Conservation (phyloP, 64 coral and sea anemone genomes). For the Cladopsammia gracilis region DNA sequence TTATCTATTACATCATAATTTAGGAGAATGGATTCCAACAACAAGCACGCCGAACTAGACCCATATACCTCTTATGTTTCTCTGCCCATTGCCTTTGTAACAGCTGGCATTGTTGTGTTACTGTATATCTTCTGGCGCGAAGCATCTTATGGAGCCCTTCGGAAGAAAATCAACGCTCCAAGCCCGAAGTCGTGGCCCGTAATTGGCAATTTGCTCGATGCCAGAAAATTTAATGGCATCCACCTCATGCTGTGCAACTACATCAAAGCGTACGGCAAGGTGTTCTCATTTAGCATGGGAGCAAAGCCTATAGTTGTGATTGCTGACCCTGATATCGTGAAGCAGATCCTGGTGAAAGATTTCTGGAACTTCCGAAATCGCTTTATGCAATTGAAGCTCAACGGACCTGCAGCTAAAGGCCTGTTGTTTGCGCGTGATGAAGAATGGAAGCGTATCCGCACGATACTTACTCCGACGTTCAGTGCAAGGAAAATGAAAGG, state of each 20-base stretch:
- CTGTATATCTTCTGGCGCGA: neutral
- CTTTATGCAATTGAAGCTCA: neutral
- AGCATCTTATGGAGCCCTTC: neutral
- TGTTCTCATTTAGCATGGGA: neutral
- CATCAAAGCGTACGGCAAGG: constrained; percentile 18
- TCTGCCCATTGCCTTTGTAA: neutral
- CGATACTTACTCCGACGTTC: constrained; percentile 39
- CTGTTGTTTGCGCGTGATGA: constrained; percentile 29
- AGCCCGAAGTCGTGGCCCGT: constrained; percentile 47
- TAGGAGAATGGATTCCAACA: neutral
- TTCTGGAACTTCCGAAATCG: constrained; percentile 47
- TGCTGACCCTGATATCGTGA: constrained; percentile 58
- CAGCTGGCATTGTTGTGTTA: neutral
- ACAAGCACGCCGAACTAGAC: neutral
- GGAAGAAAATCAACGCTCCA: constrained; percentile 66
- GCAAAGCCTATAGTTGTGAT: neutral
- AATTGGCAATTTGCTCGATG: constrained; percentile 71
- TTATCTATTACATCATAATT: too few species aligned
- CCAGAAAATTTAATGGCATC: constrained; percentile 40
- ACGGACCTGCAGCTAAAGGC: neutral
- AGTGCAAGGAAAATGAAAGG: constrained; percentile 52
- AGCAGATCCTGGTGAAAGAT: constrained; percentile 52
- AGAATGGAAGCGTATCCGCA: constrained; percentile 42
- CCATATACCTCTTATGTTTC: neutral
- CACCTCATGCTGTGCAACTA: constrained; percentile 29